phyloP scores from a whole-genome alignment of 1,140 invertebrate genomes.

The Heterodera schachtii region DNA sequence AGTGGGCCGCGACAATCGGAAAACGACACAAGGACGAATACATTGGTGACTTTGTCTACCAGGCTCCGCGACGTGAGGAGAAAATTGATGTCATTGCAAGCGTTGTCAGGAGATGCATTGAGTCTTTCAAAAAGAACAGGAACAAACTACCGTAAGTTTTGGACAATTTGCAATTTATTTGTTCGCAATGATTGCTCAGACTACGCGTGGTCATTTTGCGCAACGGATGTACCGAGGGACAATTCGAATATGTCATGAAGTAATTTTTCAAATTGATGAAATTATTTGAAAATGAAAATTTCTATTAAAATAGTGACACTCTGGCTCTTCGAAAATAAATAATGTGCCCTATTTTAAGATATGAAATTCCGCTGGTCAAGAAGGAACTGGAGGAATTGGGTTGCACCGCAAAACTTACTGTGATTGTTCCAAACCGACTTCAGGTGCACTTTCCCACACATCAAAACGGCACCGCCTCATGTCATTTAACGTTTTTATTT shows the following conservation, averaged over 20 bases:
- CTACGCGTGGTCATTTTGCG: constrained; percentile 10
- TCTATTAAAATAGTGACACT: not conserved
- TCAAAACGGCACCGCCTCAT: not conserved
- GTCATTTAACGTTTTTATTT: not conserved
- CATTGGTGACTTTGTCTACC: constrained; percentile 9
- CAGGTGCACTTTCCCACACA: constrained; percentile 1
- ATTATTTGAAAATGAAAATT: not conserved
- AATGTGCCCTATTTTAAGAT: constrained; percentile 8
- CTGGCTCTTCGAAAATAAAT: no score
- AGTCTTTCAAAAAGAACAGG: not conserved
- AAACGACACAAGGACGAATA: not conserved
- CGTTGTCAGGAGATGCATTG: constrained; percentile 10
- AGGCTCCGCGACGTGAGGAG: constrained; percentile 15
- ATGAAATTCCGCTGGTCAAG: constrained; percentile 16
- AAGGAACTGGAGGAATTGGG: constrained; percentile 2
- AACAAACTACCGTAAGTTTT: not conserved
- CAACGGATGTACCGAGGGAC: constrained; percentile 10
- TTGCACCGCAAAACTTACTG: not conserved
- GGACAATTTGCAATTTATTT: not conserved
- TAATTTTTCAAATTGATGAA: not conserved
- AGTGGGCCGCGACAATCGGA: constrained; percentile 16
- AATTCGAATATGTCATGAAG: constrained; percentile 19
- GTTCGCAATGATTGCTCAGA: not conserved
- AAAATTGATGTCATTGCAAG: constrained; percentile 10
- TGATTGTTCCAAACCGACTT: constrained; percentile 13